phyloP scores from a whole-genome alignment of 2,888 invertebrate species.

The Synanthedon formicaeformis region DNA sequence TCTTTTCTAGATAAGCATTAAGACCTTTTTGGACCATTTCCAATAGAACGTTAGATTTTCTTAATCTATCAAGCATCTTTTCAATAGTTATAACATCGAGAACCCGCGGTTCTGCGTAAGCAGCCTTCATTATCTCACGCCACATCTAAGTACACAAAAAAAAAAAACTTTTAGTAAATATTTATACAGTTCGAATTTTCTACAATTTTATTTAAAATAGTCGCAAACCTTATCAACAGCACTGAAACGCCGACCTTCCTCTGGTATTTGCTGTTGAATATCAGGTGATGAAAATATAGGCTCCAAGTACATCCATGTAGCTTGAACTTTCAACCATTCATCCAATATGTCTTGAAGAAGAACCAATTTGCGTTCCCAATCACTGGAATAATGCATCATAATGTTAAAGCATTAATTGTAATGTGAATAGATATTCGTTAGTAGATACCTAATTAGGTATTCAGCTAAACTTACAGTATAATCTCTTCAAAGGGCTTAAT shows the following conservation, averaged over 20 bases:
- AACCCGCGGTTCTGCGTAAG: conserved; percentile 81
- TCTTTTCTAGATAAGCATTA: conserved; percentile 94
- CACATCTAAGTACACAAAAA: conserved; percentile 75
- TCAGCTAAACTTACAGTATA: conserved; percentile 72
- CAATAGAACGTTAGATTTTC: conserved; percentile 86
- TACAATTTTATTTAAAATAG: not conserved
- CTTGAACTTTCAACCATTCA: conserved; percentile 95
- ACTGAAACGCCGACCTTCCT: conserved; percentile 93
- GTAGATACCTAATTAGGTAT: not conserved
- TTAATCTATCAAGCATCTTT: conserved; percentile 92
- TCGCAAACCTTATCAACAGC: conserved; percentile 87
- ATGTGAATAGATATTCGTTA: not conserved
- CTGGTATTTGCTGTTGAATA: conserved; percentile 97
- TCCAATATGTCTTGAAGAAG: conserved; percentile 93
- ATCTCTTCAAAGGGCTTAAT: conserved; percentile 93
- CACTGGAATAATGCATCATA: conserved; percentile 65
- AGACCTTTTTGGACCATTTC: conserved; percentile 94
- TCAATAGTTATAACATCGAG: conserved; percentile 89
- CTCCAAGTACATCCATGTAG: conserved; percentile 97
- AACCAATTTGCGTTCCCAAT: conserved; percentile 90
- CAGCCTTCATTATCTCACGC: conserved; percentile 93
- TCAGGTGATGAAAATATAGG: conserved; percentile 97
- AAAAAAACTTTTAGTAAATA: not conserved
- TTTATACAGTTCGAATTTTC: not conserved
- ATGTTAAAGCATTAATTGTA: not conserved